Evolutionary conservation across 2,113 vertebrate genomes (phyloP).

Genomic region (Cyanistes caeruleus): DNA sequence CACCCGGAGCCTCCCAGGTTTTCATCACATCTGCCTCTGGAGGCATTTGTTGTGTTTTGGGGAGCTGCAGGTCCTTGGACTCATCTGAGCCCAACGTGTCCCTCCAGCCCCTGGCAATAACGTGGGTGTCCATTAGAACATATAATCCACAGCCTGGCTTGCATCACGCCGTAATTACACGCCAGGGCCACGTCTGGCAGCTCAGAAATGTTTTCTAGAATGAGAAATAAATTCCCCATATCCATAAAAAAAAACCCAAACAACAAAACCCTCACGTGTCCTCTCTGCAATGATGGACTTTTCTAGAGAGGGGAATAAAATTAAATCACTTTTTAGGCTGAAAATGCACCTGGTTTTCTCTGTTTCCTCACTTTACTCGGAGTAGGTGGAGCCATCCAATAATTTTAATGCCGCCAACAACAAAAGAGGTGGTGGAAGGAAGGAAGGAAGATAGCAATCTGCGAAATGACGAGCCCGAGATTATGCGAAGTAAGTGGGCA

Average conservation of each 20-base stretch:
- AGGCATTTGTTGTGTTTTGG: background rate
- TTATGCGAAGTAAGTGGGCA: slow-evolving; percentile 17
- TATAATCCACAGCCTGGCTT: background rate
- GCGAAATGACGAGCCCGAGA: background rate
- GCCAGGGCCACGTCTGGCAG: background rate
- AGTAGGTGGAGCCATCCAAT: background rate
- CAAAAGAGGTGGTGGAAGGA: slow-evolving; percentile 48
- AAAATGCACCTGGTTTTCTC: fast-evolving
- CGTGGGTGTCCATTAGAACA: background rate
- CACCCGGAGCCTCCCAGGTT: background rate
- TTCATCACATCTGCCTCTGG: background rate
- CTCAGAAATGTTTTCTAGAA: background rate
- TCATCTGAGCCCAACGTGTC: background rate
- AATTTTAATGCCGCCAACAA: background rate
- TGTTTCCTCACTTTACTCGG: background rate
- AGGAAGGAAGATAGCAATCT: slow-evolving; percentile 33
- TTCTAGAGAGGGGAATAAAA: fast-evolving
- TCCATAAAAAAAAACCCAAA: background rate
- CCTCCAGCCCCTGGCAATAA: background rate
- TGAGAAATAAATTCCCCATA: background rate
- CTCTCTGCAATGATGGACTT: background rate
- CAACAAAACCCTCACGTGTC: fast-evolving
- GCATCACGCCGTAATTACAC: slow-evolving; percentile 12
- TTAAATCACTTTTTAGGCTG: fast-evolving
- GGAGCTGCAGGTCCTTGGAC: background rate